phyloP scores from a whole-genome alignment of 2,113 vertebrate species.

The Scalopus aquaticus region DNA sequence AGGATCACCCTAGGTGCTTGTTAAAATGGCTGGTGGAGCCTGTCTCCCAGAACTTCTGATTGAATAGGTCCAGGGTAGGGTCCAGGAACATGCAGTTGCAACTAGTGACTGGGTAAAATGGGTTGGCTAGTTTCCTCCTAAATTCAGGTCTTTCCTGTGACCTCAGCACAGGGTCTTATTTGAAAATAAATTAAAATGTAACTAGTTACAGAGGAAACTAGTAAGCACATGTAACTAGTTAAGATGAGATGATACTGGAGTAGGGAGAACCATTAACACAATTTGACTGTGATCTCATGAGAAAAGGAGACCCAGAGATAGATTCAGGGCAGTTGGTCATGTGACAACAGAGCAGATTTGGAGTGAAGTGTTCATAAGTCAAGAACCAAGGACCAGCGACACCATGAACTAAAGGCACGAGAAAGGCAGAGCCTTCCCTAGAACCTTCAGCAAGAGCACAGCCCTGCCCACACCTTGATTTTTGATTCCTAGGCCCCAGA shows the following conservation, averaged over 20 bases:
- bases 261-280: background rate
- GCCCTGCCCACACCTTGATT: background rate
- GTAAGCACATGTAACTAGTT: background rate
- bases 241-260: background rate
- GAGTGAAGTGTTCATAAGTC: background rate
- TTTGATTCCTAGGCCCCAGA: background rate
- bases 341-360: background rate
- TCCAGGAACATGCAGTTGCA: background rate
- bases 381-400: background rate
- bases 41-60: background rate
- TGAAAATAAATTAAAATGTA: background rate
- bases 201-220: background rate
- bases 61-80: background rate
- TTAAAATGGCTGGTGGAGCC: background rate
- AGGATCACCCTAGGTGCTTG: background rate
- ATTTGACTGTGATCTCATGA: background rate
- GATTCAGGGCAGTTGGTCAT: background rate
- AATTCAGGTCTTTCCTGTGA: background rate
- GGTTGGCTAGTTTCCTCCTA: background rate
- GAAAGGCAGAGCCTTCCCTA: background rate
- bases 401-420: background rate
- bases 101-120: background rate
- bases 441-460: background rate
- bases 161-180: background rate
- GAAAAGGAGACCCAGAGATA: background rate